Base-by-base conservation (phyloP, 1,140 invertebrate species). In the Delia radicum region DNA sequence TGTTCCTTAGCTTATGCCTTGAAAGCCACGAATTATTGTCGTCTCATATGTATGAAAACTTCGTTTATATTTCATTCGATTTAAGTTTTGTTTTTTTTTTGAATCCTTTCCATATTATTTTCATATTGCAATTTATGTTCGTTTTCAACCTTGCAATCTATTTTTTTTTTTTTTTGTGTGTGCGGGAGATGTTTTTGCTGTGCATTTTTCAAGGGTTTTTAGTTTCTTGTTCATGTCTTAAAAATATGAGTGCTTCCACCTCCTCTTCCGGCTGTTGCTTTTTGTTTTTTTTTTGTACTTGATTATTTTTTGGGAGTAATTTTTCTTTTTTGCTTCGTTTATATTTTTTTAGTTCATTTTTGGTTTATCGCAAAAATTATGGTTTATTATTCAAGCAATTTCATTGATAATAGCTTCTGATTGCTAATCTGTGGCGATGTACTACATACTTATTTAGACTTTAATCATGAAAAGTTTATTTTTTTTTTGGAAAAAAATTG, bases 381-480 rank as follows among this genome's bases (percentile, higher is more conserved):
- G 65, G 65, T 69, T 69, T 69, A 69, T 69, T 69, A 69, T 33
- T 69, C 27, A 69, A 33, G 65, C 65, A 69, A 69, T 69, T 69
- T 69, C 29, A 69, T 31, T 69, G 65, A 69, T 69, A 69, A 69
- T 69, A 24, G 65, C 65, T 69, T 69, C 65, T 69, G 65, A 69
- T 69, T 69, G 65, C 13, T 69, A 69, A 69, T 69, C 65, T 69
- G 29, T 29, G 15, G 27, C 62, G 18, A 10, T 42, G 2, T 15
- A 15, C 0, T 3, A 42, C n/a, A n/a, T n/a, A n/a, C n/a, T n/a
- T n/a, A n/a, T n/a, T n/a, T n/a, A n/a, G n/a, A n/a, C n/a, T n/a
- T n/a, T n/a, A n/a, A n/a, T n/a, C n/a, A n/a, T n/a, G n/a, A n/a
- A n/a, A n/a, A n/a, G n/a, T n/a, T n/a, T n/a, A n/a, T n/a, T n/a